phyloP scores from a whole-genome alignment of 2,888 invertebrate species.

The Theretra japonica region DNA sequence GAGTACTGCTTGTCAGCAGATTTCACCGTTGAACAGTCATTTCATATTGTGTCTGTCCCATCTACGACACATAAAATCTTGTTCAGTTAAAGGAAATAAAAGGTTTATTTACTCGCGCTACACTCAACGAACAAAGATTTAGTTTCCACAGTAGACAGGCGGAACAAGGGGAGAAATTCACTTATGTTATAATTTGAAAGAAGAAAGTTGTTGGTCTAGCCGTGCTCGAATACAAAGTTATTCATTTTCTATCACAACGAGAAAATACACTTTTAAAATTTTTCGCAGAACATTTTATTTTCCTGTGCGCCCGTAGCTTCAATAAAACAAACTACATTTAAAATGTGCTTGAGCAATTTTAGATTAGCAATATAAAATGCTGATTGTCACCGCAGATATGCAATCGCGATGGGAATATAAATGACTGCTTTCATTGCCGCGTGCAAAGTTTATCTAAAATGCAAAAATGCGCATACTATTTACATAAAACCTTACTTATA shows the following conservation, averaged over 20 bases:
- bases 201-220: background rate
- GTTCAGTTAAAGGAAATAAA: background rate
- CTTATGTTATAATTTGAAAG: background rate
- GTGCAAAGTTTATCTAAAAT: slow-evolving; percentile 6
- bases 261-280: background rate
- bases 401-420: slow-evolving; percentile 32
- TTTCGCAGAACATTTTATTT: background rate
- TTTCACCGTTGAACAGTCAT: background rate
- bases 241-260: background rate
- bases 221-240: background rate
- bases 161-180: background rate
- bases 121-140: background rate
- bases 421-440: slow-evolving; percentile 31
- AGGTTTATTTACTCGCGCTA: background rate
- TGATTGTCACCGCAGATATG: slow-evolving; percentile 31
- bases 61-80: background rate
- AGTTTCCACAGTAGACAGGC: background rate
- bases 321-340: slow-evolving; percentile 1
- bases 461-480: slow-evolving; percentile 1
- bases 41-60: background rate
- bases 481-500: slow-evolving; percentile 3
- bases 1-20: background rate
- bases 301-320: background rate
- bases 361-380: slow-evolving; percentile 20
- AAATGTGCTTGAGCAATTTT: slow-evolving; percentile 1